Percentiles rank a stretch among this genome's conserved stretches.
Conservation (phyloP, 2,113 vertebrate genomes). For the Lates calcarifer region DNA sequence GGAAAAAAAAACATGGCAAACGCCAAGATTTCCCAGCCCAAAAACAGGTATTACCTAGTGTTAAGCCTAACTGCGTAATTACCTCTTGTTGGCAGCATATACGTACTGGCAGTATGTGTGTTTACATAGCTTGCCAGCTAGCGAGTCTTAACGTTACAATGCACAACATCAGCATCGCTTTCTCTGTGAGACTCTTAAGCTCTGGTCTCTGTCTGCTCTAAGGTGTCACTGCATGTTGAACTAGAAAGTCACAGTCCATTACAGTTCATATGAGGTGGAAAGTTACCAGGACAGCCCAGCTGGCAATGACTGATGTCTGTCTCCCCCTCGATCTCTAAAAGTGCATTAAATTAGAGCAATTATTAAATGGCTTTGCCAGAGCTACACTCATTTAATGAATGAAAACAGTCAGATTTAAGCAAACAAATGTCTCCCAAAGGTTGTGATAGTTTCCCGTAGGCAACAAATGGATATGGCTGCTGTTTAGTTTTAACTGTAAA, state of each 20-base stretch:
- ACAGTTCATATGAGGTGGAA: constrained; percentile 74
- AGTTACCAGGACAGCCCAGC: constrained; percentile 67
- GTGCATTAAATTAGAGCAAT: constrained; percentile 62
- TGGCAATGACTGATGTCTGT: constrained; percentile 71
- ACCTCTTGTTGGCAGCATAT: constrained; percentile 56
- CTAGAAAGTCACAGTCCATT: constrained; percentile 72
- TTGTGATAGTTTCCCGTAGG: constrained; percentile 8
- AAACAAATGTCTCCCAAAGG: constrained; percentile 44
- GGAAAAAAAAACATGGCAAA: constrained; percentile 24
- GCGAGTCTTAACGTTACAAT: constrained; percentile 48
- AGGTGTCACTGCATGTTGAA: constrained; percentile 69
- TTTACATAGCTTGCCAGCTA: constrained; percentile 37
- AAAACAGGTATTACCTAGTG: constrained; percentile 45
- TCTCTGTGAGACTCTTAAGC: constrained; percentile 42
- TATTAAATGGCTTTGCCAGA: constrained; percentile 51
- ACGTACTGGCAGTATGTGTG: constrained; percentile 45
- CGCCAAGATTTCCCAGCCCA: constrained; percentile 25
- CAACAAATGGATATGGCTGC: constrained; percentile 14
- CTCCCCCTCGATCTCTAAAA: constrained; percentile 59
- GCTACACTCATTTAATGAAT: constrained; percentile 39
- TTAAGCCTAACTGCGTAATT: constrained; percentile 49
- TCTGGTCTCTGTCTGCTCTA: constrained; percentile 39
- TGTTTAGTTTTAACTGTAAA: constrained; percentile 31
- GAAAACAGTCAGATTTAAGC: constrained; percentile 46
- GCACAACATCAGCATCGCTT: constrained; percentile 50